phyloP scores from a whole-genome alignment of 30 jellyfish, hydroid and myxozoan species.

The Chrysaora quinquecirrha region DNA sequence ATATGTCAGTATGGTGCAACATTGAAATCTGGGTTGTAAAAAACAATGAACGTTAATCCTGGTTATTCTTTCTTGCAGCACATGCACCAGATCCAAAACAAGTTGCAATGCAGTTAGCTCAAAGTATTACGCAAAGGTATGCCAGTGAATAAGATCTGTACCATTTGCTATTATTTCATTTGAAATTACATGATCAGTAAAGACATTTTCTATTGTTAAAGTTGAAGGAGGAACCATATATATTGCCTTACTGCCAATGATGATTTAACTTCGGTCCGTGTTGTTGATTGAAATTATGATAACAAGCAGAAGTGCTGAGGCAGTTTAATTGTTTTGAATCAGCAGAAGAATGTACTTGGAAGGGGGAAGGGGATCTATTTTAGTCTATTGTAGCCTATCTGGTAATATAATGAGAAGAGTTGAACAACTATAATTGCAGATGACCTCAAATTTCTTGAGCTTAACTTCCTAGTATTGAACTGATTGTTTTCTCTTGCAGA shows the following conservation, averaged over 20 bases:
- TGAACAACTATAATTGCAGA: not conserved
- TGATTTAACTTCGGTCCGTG: slow-evolving; percentile 16
- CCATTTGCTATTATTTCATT: too few relatives aligned
- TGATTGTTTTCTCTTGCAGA: slow-evolving; percentile 27
- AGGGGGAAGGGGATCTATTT: too few relatives aligned
- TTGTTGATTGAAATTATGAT: not conserved
- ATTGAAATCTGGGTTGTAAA: not conserved
- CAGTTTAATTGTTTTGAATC: not conserved
- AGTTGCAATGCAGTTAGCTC: slow-evolving; percentile 94
- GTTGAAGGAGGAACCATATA: not conserved
- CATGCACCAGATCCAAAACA: slow-evolving; percentile 83
- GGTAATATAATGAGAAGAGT: not conserved
- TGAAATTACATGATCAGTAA: not conserved
- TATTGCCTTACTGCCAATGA: not conserved
- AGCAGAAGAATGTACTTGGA: too few relatives aligned
- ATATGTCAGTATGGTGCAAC: too few relatives aligned
- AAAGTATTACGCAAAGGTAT: slow-evolving; percentile 90
- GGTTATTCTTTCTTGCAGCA: not conserved
- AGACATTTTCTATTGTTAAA: not conserved
- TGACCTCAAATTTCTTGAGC: not conserved
- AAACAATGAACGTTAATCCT: not conserved
- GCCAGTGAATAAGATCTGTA: too few relatives aligned
- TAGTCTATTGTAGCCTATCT: not conserved
- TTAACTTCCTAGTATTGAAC: not conserved
- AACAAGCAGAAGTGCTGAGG: slow-evolving; percentile 10